Evolutionary conservation across 2,113 vertebrate species (phyloP), one percentile per base, ranked within the genome.

Genomic region (Paramormyrops kingsleyae): DNA sequence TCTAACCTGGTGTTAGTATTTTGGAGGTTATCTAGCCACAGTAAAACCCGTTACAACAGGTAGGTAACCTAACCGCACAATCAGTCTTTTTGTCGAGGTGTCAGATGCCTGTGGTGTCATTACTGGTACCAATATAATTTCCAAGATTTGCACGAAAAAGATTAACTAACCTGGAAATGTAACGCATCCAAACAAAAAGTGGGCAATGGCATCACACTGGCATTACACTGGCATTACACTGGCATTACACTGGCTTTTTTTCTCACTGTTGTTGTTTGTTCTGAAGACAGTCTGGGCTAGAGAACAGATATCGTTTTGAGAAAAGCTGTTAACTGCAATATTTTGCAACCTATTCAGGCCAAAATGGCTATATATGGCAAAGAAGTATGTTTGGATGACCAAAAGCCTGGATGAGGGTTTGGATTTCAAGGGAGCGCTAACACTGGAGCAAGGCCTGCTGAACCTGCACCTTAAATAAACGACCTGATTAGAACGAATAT

Each of bases 401-500:
- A 84, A 80, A 80, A 42, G 39, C 83, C 83, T 84, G 39, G 8
- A 47, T 24, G 35, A 84, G 24, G 83, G 42, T 84, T 84, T 24
- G 39, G 44, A 84, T 47, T 46, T 46, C 83, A 44, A 47, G 83
- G 35, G 21, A 84, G 42, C 3, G 83, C 24, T 84, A 47, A 84
- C 44, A 47, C 44, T 84, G 83, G 39, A 19, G 44, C 21, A 10
- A 47, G 44, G 83, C 44, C 83, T 84, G 83, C 24, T 84, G 19
- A 84, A 84, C 39, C 39, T 47, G 83, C 83, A 10, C 42, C 39
- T 49, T 53, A 87, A 49, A 87, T 87, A 52, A 44, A 50, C n/a
- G 49, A 39, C 50, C 85, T 87, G 85, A 52, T 87, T 53, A 87
- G 46, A 35, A 87, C 3, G 24, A 56, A 87, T 87, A 87, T 87